Conservation (phyloP, 2,113 vertebrate genomes). For the rat (Rattus norvegicus) region DNA sequence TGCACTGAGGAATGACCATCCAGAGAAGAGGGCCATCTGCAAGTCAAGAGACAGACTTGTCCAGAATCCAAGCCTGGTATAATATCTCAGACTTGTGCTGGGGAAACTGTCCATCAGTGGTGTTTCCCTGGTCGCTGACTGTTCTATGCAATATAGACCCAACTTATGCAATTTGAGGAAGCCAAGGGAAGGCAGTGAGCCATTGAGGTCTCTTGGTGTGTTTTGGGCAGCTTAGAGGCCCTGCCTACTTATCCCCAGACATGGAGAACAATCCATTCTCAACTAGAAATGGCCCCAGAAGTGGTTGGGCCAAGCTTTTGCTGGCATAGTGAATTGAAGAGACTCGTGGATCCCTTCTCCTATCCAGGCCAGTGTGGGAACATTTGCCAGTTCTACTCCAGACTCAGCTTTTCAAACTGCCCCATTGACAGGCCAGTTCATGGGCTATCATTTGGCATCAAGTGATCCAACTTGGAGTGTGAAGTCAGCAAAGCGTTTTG, state of each 20-base stretch:
- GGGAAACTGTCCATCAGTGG: neutral
- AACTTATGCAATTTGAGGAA: neutral
- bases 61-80: neutral
- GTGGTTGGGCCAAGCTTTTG: neutral
- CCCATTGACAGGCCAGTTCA: neutral
- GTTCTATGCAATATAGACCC: neutral
- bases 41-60: neutral
- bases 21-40: too few relatives aligned
- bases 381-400: neutral
- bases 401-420: neutral
- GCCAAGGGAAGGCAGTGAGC: neutral
- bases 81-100: too few relatives aligned
- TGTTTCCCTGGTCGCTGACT: neutral
- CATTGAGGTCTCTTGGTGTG: rapidly evolving
- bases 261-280: neutral
- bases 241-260: rapidly evolving
- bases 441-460: rapidly evolving
- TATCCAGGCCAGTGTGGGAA: neutral
- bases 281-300: neutral
- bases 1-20: neutral
- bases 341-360: neutral
- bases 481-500: rapidly evolving
- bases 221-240: neutral
- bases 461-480: neutral
- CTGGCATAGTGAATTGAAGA: neutral